Evolutionary conservation across 2,888 invertebrate species (phyloP).

Genomic region (Eristalis arbustorum): DNA sequence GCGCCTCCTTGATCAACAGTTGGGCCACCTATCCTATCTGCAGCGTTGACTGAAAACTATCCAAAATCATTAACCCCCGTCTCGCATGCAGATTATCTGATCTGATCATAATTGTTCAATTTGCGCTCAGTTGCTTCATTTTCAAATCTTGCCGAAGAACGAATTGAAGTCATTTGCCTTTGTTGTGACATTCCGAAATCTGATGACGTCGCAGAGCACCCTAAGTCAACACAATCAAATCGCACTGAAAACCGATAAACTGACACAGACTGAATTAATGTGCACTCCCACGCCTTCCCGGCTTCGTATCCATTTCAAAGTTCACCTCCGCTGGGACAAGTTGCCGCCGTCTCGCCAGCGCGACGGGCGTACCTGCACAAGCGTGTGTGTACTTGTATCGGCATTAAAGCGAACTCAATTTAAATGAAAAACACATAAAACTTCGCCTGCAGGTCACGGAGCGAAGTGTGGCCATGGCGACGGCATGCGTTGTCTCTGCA

Average conservation of each 20-base stretch:
- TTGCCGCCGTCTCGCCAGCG: not conserved
- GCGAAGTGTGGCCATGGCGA: too few species aligned
- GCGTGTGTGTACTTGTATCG: not conserved
- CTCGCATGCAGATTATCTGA: too few species aligned
- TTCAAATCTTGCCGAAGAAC: too few species aligned
- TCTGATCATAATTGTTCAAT: too few species aligned
- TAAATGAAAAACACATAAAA: conserved; percentile 17
- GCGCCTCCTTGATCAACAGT: too few species aligned
- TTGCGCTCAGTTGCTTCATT: too few species aligned
- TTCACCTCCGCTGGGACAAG: not conserved
- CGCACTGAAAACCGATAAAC: not conserved
- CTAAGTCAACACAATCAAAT: not conserved
- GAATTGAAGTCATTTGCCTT: too few species aligned
- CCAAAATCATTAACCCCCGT: too few species aligned
- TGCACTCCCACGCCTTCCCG: not conserved
- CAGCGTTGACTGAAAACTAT: too few species aligned
- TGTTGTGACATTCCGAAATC: too few species aligned
- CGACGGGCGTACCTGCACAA: not conserved
- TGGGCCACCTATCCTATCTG: too few species aligned
- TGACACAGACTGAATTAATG: not conserved
- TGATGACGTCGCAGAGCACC: not conserved
- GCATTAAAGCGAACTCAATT: conserved; percentile 40
- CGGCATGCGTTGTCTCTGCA: not conserved
- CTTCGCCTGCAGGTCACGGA: not conserved
- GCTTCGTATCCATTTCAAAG: not conserved